Evolutionary conservation across 2,888 invertebrate species (phyloP), one percentile per base, ranked within the genome.

Genomic region (Acanthosoma haemorrhoidale): DNA sequence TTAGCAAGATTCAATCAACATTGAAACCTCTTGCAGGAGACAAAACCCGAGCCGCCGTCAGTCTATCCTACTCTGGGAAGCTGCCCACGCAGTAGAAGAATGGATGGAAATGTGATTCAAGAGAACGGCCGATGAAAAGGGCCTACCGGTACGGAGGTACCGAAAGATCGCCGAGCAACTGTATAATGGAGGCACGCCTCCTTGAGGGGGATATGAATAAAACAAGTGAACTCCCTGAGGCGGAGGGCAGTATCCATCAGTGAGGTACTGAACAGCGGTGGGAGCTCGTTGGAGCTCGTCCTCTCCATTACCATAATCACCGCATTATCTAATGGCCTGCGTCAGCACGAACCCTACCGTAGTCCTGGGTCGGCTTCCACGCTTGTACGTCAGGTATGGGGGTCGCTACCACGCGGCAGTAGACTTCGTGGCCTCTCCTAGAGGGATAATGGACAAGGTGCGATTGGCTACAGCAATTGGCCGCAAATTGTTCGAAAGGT

Each of bases 21-120:
- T n/a, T n/a, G n/a, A n/a, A n/a, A n/a, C n/a, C n/a, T n/a, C n/a
- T n/a, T n/a, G n/a, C n/a, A n/a, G n/a, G n/a, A n/a, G n/a, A n/a
- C n/a, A n/a, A n/a, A n/a, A n/a, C n/a, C n/a, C n/a, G n/a, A n/a
- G n/a, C n/a, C 43, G 16, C 21, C 43, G 21, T 13, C 18, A 51
- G 29, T 51, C 25, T 25, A n/a, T 1, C 13, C 51, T 25, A 51
- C 51, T 51, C 21, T 25, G 51, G 51, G 4, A 51, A 51, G 51
- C 51, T 21, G 51, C 51, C 51, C 51, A 51, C 51, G 51, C 51
- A 25, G 51, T 8, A 25, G n/a, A 51, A 25, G 25, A 51, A 51
- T 51, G 21, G 51, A 51, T 51, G 51, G 51, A 51, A 51, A 51
- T 51, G 51, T 25, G 6, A 51, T 51, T 51, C 51, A 51, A 51